Conservation (phyloP, 2,888 invertebrate species). For the Caenorhabditis angaria region DNA sequence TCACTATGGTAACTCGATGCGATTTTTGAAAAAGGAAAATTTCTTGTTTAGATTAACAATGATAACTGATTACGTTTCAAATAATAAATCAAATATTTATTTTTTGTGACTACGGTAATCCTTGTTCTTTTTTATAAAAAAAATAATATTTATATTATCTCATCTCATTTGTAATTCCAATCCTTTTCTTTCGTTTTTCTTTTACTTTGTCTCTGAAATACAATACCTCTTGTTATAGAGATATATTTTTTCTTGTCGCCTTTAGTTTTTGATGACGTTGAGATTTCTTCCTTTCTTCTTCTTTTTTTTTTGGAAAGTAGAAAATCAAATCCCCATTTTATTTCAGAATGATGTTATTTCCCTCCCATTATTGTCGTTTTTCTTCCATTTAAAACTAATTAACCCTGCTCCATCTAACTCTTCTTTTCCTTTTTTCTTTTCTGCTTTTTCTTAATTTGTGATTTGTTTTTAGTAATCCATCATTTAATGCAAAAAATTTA, state of each 20-base stretch:
- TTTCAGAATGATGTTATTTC: no score
- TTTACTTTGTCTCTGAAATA: background rate
- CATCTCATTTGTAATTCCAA: conserved; percentile 10
- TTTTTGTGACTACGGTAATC: conserved; percentile 33
- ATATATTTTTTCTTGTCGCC: background rate
- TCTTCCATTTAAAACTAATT: no score
- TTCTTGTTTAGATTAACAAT: no score
- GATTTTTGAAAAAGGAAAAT: no score
- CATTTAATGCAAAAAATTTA: conserved; percentile 15
- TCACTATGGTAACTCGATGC: no score
- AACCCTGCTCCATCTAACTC: background rate
- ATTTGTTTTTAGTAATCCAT: conserved; percentile 44
- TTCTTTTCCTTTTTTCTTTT: background rate
- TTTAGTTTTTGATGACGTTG: no score
- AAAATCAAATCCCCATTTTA: no score
- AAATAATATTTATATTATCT: background rate
- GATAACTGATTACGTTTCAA: no score
- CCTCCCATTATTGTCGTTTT: background rate
- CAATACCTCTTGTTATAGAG: conserved; percentile 1
- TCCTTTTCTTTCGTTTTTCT: conserved; percentile 11
- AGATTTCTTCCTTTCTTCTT: conserved; percentile 18
- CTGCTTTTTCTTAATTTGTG: conserved; percentile 21
- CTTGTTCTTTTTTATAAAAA: conserved; percentile 13
- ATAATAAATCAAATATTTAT: background rate
- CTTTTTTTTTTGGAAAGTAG: no score